Evolutionary conservation across 2,888 invertebrate genomes (phyloP), one percentile per base, ranked within the genome.

Genomic region (Halictus quadricinctus): DNA sequence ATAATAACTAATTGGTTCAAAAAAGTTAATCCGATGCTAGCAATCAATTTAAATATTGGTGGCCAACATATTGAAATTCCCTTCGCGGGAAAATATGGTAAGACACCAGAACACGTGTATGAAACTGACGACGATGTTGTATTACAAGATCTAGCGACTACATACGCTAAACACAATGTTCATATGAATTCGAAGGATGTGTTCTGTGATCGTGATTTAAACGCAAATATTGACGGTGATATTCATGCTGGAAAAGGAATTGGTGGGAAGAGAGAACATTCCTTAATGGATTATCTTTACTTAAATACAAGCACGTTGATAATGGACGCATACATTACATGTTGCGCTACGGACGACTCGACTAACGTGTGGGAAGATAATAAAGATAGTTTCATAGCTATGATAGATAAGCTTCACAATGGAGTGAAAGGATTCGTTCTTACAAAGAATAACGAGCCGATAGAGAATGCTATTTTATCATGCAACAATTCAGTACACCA

Each of bases 61-160:
- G 92, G 93, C 1, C 88, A 89, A 25, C 94, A 94, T 79, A 91
- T 95, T 4, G 93, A 93, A 84, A 93, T 94, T 72, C 95, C 95
- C 0, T 93, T 90, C 73, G 92, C 91, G 41, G 82, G 81, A 10
- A 85, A 86, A 21, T 85, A 88, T 8, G 90, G 90, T 2, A 86
- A 85, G 41, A 36, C 72, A 6, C 48, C 76, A 7, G 21, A 86
- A 3, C 81, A 86, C 46, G 74, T 88, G 15, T 92, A 90, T 74
- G 85, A 90, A 48, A 93, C 91, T 0, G 89, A 91, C 25, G 94
- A 94, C 48, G 93, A 93, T 0, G 60, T 82, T 29, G 73, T 93
- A 29, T 80, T 94, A 4, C 88, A 88, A 83, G 81, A 89, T 21
- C 86, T 94, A 18, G 93, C 92, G 0, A 79, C 77, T 0, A 79